phyloP scores from a whole-genome alignment of 2,797 vertebrate species.

The Megaceryle alcyon region DNA sequence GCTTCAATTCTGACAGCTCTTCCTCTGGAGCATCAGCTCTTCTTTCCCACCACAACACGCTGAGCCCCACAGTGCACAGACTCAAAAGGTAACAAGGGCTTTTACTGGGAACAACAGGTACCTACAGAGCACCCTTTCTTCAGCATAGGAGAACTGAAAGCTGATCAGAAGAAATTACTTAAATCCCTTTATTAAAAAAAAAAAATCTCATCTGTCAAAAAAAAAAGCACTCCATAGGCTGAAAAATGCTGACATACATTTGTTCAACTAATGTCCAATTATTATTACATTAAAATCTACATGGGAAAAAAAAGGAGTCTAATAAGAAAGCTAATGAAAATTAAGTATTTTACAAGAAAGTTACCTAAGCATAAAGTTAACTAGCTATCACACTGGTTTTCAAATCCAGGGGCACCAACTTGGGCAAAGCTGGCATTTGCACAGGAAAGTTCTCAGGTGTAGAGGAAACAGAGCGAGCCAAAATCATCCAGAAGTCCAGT shows the following conservation, averaged over 20 bases:
- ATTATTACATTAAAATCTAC: background rate
- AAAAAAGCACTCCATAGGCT: background rate
- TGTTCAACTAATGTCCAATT: constrained; percentile 27
- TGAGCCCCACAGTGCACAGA: background rate
- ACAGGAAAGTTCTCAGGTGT: background rate
- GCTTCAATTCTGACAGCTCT: background rate
- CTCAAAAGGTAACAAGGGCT: background rate
- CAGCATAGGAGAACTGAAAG: background rate
- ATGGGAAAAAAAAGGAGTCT: background rate
- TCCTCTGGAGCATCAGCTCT: background rate
- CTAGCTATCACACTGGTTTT: background rate
- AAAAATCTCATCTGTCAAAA: background rate
- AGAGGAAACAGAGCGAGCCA: background rate
- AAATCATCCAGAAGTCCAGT: background rate
- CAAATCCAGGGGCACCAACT: background rate
- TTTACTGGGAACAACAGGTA: rapidly evolving
- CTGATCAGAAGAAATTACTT: background rate
- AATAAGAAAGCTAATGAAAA: constrained; percentile 46
- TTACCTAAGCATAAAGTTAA: constrained; percentile 14
- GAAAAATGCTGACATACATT: constrained; percentile 23
- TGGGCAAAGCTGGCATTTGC: background rate
- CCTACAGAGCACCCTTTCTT: background rate
- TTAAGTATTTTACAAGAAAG: constrained; percentile 14
- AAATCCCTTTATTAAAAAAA: background rate
- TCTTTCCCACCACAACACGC: rapidly evolving